Evolutionary conservation across 2,113 vertebrate genomes (phyloP), one percentile per base, ranked within the genome.

Genomic region (Oncorhynchus nerka): DNA sequence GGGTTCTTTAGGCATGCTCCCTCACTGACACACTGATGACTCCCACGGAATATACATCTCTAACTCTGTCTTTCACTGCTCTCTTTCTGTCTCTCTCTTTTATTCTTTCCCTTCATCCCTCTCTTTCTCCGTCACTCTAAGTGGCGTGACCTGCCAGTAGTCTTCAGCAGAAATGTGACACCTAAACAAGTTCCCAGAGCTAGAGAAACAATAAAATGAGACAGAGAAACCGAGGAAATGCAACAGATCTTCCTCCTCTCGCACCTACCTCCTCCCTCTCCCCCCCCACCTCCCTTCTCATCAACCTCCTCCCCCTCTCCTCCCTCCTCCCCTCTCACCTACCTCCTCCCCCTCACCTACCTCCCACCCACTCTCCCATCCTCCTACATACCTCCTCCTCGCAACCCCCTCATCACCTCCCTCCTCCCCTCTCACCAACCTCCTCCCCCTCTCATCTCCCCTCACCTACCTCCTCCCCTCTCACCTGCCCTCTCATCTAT

Each of bases 1-100:
- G 90, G 73, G 79, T 82, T 80, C 85, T 88, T 55, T 9, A 84
- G 84, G 92, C 86, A 92, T 85, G 91, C 92, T 92, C 91, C 90
- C 91, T 91, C 90, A 88, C 81, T 76, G 86, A 84, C 90, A 90
- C 88, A 85, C 79, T 71, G 79, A 66, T 48, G 4, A 70, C 67
- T 75, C 84, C 39, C 70, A 77, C 66, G 82, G 80, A 90, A 90
- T 45, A 11, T 45, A 45, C 39, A 45, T 45, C 39, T 45, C 91
- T 84, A 76, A 92, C 93, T 75, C 66, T 67, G 59, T 62, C 15
- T 28, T 70, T 51, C 20, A 39, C 19, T 59, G 24, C 20, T 48
- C 34, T 22, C 32, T 48, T 30, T 22, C 34, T 69, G 15, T 22
- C 20, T 45, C 68, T 11, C 49, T 9, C 75, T 69, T 32, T 71